Percentiles rank a stretch among this genome's conserved stretches.
phyloP scores from a whole-genome alignment of 2,113 vertebrate genomes.

The Amblyornis subalaris region DNA sequence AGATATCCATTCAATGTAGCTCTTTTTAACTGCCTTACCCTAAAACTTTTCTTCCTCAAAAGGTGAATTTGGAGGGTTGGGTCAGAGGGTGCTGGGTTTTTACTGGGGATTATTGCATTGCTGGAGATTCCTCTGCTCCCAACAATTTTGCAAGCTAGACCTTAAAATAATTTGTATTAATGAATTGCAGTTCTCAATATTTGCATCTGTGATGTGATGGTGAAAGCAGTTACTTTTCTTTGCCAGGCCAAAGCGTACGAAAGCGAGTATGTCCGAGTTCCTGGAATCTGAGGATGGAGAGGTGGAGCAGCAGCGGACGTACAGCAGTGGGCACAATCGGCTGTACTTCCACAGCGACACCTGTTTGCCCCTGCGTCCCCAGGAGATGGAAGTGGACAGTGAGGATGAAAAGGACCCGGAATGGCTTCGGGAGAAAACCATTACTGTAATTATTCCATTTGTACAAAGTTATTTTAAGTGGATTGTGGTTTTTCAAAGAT shows the following conservation, averaged over 20 bases:
- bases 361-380: slow-evolving; percentile 93
- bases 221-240: not conserved
- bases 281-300: slow-evolving; percentile 96
- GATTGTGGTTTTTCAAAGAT: not conserved
- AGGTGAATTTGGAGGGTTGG: not conserved
- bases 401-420: slow-evolving; percentile 96
- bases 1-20: not conserved
- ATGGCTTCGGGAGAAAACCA: slow-evolving; percentile 96
- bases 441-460: slow-evolving; percentile 79
- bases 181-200: not conserved
- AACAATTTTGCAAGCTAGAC: not conserved
- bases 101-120: not conserved
- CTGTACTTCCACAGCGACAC: slow-evolving; percentile 98
- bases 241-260: slow-evolving; percentile 91
- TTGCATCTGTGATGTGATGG: not conserved
- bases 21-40: not conserved
- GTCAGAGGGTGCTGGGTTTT: not conserved
- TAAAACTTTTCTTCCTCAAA: not conserved
- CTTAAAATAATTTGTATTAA: not conserved
- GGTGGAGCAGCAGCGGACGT: slow-evolving; percentile 93
- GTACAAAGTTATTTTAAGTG: not conserved
- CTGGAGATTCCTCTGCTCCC: rapidly evolving
- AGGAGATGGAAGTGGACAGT: slow-evolving; percentile 98
- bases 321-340: slow-evolving; percentile 96
- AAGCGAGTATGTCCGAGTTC: slow-evolving; percentile 96